Evolutionary conservation across 2,888 invertebrate genomes (phyloP), one percentile per base, ranked within the genome.

Genomic region (Rotaria socialis): DNA sequence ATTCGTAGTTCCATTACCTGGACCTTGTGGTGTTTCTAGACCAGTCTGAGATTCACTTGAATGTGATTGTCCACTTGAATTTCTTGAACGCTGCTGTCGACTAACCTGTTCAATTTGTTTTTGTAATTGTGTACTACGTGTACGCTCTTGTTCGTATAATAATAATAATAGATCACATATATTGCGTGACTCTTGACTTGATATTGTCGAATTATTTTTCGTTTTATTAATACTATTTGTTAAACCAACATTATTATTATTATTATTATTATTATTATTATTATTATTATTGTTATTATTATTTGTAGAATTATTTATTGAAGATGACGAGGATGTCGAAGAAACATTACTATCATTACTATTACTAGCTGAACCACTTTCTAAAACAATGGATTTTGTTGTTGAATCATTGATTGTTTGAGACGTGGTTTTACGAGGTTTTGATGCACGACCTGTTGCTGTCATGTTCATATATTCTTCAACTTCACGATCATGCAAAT

Each of bases 11-110:
- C 80, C 47, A 80, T 24, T 80, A 24, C 19, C n/a, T 47, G 47
- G 2, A 16, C 80, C 80, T 43, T 80, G 80, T n/a, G 80, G 80
- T 47, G 80, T 80, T 47, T 80, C 80, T 47, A 80, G 14, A n/a
- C 80, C 80, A 24, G 80, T 80, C 35, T 80, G 80, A 47, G 80
- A 80, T 80, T 80, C 80, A 47, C 80, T 80, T 80, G 80, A 80
- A 47, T 80, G 80, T 47, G 80, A 80, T 80, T 80, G 80, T 47
- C 80, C 80, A 80, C 80, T 80, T 11, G 80, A 80, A 47, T 80
- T 80, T 80, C 80, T 80, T 47, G 80, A 80, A 24, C 80, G 80
- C n/a, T 80, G 80, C n/a, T 80, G 80, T 43, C 80, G 47, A n/a
- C 80, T 80, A 47, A 80, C 80, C 24, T 47, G 43, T n/a, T 80